Conservation (phyloP, 2,113 vertebrate genomes). For the Pseudonaja textilis region DNA sequence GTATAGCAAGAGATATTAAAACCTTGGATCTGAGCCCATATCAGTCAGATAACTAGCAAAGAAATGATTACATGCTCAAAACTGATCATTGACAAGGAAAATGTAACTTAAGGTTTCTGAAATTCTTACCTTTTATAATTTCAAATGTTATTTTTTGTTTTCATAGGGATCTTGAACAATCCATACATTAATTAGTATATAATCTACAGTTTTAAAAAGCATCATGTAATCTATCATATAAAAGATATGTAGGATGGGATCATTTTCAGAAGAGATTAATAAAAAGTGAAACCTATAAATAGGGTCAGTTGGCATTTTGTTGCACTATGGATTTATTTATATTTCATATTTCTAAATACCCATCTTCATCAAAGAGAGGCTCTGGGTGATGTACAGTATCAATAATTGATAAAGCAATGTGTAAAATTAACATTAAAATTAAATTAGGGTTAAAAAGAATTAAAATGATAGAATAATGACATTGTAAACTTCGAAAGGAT, state of each 20-base stretch:
- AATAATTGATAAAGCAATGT: no score
- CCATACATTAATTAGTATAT: neutral
- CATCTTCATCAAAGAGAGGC: no score
- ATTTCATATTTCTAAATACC: no score
- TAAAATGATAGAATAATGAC: no score
- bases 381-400: no score
- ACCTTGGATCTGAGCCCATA: neutral
- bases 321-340: no score
- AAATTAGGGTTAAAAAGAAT: no score
- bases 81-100: neutral
- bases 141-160: neutral
- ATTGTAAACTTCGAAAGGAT: no score
- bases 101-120: neutral
- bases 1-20: no score
- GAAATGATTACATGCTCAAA: neutral
- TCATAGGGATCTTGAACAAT: neutral
- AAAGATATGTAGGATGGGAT: no score
- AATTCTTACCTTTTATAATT: neutral
- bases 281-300: neutral
- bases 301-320: neutral
- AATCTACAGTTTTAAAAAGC: no score
- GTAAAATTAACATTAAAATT: no score
- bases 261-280: neutral
- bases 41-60: neutral
- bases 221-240: neutral